Evolutionary conservation across 2,888 invertebrate genomes (phyloP), one percentile per base, ranked within the genome.

Genomic region (Apocheima hispidaria): DNA sequence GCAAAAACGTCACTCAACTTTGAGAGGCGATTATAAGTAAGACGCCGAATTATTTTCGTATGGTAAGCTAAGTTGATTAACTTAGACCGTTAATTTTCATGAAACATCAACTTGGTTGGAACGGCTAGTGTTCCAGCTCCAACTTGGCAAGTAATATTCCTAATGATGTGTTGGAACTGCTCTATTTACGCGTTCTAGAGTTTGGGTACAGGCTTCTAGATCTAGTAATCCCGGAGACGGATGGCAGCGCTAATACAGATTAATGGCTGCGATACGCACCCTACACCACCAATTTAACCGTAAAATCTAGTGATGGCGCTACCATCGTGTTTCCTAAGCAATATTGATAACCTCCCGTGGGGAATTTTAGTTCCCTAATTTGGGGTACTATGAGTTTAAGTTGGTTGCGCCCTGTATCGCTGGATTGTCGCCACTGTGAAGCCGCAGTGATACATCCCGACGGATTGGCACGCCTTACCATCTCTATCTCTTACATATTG

Each of bases 191-290:
- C 46, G 6, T 12, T 10, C 18, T 16, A 38, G 46, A 33, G 46
- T 30, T 33, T 9, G 5, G 12, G 12, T 33, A 18, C 26, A 46
- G 30, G 30, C 46, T 41, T 60, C 50, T 46, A n/a, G 46, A 46
- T 46, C 30, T 46, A 28, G 55, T 70, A 72, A 70, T 68, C 72
- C 69, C 7, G 46, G 57, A 58, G 71, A 72, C 69, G 66, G 69
- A 72, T 72, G 68, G 69, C 67, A 57, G 55, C 53, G 53, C 48
- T 72, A 71, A 71, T 71, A 46, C 71, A 68, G 71, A 71, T 68
- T 71, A 72, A 71, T 72, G 63, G 67, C 50, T 7, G 18, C 65
- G 67, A 61, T 43, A 64, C 61, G 28, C 59, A 55, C 23, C 52
- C 61, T 48, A 48, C 61, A 52, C 49, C 50, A 43, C 65, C 56